These are phyloP conservation scores for Typhlomys cinereus DNA, from an alignment of 2,113 vertebrate species.

Conservation along the genomic window DNA sequence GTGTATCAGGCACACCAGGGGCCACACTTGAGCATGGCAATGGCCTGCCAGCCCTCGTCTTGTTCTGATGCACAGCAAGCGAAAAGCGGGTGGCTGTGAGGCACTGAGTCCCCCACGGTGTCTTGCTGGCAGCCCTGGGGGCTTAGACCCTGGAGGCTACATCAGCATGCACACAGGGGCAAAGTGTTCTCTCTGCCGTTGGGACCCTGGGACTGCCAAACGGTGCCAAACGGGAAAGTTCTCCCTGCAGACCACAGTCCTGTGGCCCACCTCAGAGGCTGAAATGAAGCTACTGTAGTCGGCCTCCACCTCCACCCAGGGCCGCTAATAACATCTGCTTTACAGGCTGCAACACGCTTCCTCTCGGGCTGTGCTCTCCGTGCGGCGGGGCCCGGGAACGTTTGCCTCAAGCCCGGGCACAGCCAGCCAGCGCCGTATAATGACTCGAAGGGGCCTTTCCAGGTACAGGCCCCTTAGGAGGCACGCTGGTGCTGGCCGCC, in stretches of 20 bases:
- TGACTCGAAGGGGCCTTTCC: slow-evolving; percentile 85
- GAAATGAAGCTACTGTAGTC: slow-evolving; percentile 83
- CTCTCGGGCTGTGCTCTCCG: slow-evolving; percentile 82
- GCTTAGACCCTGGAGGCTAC: slow-evolving; percentile 75
- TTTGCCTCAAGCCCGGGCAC: slow-evolving; percentile 82
- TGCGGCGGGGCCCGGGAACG: slow-evolving; percentile 87
- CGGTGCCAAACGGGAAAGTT: slow-evolving; percentile 81
- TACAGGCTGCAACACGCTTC: slow-evolving; percentile 86
- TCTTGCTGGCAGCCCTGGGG: slow-evolving; percentile 58
- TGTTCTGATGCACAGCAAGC: slow-evolving; percentile 67
- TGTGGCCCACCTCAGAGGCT: slow-evolving; percentile 82
- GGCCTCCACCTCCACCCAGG: slow-evolving; percentile 78
- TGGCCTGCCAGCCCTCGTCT: not conserved
- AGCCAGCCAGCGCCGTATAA: slow-evolving; percentile 83
- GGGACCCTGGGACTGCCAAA: slow-evolving; percentile 80
- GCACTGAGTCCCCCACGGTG: not conserved
- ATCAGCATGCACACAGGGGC: slow-evolving; percentile 76
- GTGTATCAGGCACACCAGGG: not conserved
- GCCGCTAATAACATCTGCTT: slow-evolving; percentile 85
- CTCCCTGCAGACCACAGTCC: slow-evolving; percentile 79
- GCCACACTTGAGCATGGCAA: not conserved
- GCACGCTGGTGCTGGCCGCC: slow-evolving; percentile 84
- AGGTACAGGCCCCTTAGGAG: slow-evolving; percentile 81
- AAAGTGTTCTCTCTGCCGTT: slow-evolving; percentile 78
- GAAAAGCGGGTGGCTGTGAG: slow-evolving; percentile 57